Conservation (phyloP, 2,888 invertebrate species). For the Celastrina argiolus region DNA sequence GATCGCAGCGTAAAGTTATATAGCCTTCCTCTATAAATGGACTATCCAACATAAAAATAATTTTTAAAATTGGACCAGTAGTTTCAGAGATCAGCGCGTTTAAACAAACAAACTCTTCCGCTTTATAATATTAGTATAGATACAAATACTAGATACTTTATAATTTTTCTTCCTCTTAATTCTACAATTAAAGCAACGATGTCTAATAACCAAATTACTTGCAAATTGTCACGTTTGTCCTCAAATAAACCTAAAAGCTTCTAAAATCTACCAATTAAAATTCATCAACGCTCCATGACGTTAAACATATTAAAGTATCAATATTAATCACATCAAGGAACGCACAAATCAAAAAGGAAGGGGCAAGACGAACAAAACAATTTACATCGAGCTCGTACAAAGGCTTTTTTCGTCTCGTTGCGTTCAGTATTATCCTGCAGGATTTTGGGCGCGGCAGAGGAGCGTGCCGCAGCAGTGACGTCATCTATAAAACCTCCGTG, state of each 20-base stretch:
- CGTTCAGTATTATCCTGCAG: slow-evolving; percentile 70
- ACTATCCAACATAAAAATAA: too few species aligned
- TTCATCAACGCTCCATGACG: background rate
- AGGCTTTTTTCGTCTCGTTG: slow-evolving; percentile 57
- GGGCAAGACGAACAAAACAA: background rate
- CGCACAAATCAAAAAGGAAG: background rate
- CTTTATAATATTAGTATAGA: too few species aligned
- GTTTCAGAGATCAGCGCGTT: too few species aligned
- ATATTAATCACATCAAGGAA: background rate
- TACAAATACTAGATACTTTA: too few species aligned
- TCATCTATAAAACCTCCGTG: slow-evolving; percentile 68
- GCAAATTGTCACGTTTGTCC: too few species aligned
- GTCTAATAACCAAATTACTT: too few species aligned
- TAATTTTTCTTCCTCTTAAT: too few species aligned
- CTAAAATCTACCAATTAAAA: background rate
- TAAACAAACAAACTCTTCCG: too few species aligned
- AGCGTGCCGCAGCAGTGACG: slow-evolving; percentile 73
- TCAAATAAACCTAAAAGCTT: background rate
- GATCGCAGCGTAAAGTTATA: too few species aligned
- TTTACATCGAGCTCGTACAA: slow-evolving; percentile 38
- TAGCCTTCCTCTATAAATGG: too few species aligned
- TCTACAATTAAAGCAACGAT: too few species aligned
- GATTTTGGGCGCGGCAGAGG: slow-evolving; percentile 52
- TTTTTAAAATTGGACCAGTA: too few species aligned
- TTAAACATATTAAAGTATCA: background rate